phyloP scores from a whole-genome alignment of 2,113 vertebrate species.

The Kryptolebias marmoratus region DNA sequence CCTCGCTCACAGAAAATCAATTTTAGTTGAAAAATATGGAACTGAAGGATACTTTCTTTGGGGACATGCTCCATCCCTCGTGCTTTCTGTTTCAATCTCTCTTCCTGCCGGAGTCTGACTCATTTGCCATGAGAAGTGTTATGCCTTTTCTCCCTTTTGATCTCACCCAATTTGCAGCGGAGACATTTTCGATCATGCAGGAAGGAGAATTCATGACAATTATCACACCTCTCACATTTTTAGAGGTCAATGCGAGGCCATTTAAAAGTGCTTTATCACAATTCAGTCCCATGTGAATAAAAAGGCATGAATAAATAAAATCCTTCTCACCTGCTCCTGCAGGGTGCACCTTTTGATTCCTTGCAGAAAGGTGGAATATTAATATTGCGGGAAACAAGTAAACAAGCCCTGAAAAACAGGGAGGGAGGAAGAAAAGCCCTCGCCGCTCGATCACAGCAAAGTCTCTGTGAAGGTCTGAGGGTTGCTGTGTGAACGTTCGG shows the following conservation, averaged over 20 bases:
- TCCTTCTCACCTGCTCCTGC: slow-evolving; percentile 35
- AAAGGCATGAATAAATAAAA: slow-evolving; percentile 46
- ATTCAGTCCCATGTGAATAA: not conserved
- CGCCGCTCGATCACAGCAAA: slow-evolving; percentile 45
- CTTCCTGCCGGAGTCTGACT: slow-evolving; percentile 29
- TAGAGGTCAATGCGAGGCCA: not conserved
- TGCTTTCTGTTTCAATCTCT: slow-evolving; percentile 26
- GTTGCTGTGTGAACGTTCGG: slow-evolving; percentile 16
- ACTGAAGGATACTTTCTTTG: slow-evolving; percentile 56
- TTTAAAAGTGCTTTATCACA: slow-evolving; percentile 15
- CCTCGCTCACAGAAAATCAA: slow-evolving; percentile 57
- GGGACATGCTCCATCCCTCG: slow-evolving; percentile 47
- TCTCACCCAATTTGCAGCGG: slow-evolving; percentile 23
- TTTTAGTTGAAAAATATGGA: slow-evolving; percentile 55
- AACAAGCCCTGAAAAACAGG: slow-evolving; percentile 56
- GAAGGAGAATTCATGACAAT: slow-evolving; percentile 19
- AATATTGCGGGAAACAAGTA: slow-evolving; percentile 47
- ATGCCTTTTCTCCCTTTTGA: slow-evolving; percentile 15
- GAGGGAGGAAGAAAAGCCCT: slow-evolving; percentile 22
- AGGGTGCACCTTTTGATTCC: slow-evolving; percentile 50
- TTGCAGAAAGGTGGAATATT: slow-evolving; percentile 44
- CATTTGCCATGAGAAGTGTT: slow-evolving; percentile 8
- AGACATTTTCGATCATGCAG: slow-evolving; percentile 13
- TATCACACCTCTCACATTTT: slow-evolving; percentile 21
- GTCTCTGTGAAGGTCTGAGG: slow-evolving; percentile 26